Conservation (phyloP, 2,797 vertebrate species). For the Molossus molossus region DNA sequence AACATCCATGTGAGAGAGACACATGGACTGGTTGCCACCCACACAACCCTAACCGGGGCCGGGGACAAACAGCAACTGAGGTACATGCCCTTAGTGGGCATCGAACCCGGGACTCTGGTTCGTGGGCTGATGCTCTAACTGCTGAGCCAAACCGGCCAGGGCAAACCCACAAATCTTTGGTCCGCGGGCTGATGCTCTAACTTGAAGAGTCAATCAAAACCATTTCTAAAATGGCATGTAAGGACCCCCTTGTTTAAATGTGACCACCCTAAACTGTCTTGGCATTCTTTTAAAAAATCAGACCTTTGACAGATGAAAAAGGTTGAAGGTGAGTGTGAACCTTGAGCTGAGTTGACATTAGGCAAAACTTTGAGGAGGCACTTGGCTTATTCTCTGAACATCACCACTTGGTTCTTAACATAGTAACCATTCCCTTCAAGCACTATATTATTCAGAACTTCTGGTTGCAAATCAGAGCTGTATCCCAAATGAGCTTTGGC, state of each 20-base stretch:
- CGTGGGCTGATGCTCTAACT: too few relatives aligned
- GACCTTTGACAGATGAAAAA: background rate
- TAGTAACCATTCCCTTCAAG: background rate
- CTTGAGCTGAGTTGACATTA: background rate
- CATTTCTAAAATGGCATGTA: constrained; percentile 32
- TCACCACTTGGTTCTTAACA: background rate
- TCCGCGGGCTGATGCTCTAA: too few relatives aligned
- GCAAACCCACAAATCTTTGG: too few relatives aligned
- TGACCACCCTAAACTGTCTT: background rate
- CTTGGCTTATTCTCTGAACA: background rate
- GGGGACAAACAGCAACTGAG: too few relatives aligned
- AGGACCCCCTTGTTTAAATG: background rate
- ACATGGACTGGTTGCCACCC: too few relatives aligned
- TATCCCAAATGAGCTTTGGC: background rate
- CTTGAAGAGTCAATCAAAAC: background rate
- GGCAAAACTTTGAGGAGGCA: background rate
- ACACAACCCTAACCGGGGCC: too few relatives aligned
- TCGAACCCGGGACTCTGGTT: too few relatives aligned
- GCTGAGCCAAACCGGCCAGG: too few relatives aligned
- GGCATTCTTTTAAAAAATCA: background rate
- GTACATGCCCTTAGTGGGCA: too few relatives aligned
- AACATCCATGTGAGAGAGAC: too few relatives aligned
- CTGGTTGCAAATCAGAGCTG: background rate
- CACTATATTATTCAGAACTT: constrained; percentile 12
- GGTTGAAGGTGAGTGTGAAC: background rate